A percentile compares a stretch with the other conserved stretches of the same genome.
These are phyloP conservation scores for Triops cancriformis DNA, from an alignment of 1,140 invertebrate genomes.

Conservation along the genomic window DNA sequence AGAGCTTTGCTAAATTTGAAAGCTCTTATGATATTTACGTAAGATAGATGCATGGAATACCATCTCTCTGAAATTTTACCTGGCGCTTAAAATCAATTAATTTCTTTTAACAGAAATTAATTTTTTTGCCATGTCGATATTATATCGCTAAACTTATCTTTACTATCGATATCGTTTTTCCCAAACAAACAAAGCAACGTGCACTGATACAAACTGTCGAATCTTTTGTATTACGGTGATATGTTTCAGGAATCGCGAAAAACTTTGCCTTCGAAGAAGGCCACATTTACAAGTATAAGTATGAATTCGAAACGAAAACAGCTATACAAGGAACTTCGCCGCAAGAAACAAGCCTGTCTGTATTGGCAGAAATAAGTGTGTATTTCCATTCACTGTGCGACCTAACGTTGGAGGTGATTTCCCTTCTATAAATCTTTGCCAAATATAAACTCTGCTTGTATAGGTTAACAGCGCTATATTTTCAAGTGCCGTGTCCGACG, in stretches of 20 bases:
- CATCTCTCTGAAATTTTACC: slow-evolving; percentile 24
- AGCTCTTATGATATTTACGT: too few species aligned
- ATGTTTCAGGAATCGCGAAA: slow-evolving; percentile 34
- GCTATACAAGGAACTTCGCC: background rate
- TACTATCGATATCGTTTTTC: too few species aligned
- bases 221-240: background rate
- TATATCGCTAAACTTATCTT: too few species aligned
- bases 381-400: background rate
- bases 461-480: background rate
- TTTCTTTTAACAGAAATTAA: too few species aligned
- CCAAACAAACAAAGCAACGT: too few species aligned
- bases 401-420: background rate
- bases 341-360: background rate
- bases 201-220: too few species aligned
- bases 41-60: too few species aligned
- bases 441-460: background rate
- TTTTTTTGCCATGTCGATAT: too few species aligned
- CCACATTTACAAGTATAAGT: background rate
- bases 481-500: background rate
- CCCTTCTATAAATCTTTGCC: background rate
- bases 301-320: background rate
- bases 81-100: background rate
- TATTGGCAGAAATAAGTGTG: slow-evolving; percentile 35
- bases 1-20: too few species aligned
- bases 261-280: background rate